A percentile compares a stretch with the other conserved stretches of the same genome.
These are phyloP conservation scores for Fregetta grallaria DNA, from an alignment of 2,113 vertebrate genomes.

Conservation along the genomic window DNA sequence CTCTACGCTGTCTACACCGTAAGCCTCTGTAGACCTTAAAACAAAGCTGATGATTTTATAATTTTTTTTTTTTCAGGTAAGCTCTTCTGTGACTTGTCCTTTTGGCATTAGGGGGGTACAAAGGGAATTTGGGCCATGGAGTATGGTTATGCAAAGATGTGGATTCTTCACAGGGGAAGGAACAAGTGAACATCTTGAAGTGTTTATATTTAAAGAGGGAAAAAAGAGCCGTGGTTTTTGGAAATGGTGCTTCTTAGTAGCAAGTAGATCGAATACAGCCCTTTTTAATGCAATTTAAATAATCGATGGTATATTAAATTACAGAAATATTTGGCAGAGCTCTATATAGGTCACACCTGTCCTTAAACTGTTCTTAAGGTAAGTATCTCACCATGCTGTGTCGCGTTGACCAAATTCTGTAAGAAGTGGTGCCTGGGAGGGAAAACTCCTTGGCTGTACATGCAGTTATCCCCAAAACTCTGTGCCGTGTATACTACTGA, in stretches of 20 bases:
- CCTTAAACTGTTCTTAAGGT: slow-evolving; percentile 29
- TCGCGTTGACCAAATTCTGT: background rate
- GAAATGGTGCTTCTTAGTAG: background rate
- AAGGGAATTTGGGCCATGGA: background rate
- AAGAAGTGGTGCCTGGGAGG: background rate
- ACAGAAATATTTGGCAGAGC: slow-evolving; percentile 31
- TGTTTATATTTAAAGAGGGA: background rate
- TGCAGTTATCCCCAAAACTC: background rate
- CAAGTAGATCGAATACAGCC: background rate
- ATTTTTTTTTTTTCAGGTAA: background rate
- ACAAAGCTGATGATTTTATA: background rate
- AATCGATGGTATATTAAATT: slow-evolving; percentile 27
- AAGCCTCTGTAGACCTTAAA: background rate
- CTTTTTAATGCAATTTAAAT: slow-evolving; percentile 14
- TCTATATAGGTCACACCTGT: slow-evolving; percentile 47
- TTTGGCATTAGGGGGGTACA: background rate
- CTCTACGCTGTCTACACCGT: fast-evolving
- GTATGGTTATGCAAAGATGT: background rate
- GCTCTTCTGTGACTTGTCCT: background rate
- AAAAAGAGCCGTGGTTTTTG: background rate
- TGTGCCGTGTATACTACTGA: background rate
- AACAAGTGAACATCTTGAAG: background rate
- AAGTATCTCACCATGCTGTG: background rate
- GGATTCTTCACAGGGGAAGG: background rate
- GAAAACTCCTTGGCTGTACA: background rate